phyloP scores from a whole-genome alignment of 2,888 invertebrate species.

The Amitus sp. region DNA sequence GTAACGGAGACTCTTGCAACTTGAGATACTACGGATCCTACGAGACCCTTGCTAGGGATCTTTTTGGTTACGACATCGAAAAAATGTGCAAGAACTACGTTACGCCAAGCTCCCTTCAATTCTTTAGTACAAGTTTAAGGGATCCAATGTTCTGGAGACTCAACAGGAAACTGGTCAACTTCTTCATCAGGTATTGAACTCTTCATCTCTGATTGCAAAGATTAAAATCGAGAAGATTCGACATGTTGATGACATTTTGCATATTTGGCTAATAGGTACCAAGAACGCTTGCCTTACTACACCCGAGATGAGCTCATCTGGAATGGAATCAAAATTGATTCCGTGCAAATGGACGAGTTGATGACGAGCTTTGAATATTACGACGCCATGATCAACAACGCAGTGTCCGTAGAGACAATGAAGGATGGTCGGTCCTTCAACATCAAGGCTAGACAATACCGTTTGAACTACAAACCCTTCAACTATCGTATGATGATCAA shows the following conservation, averaged over 20 bases:
- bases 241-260: background rate
- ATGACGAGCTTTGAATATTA: slow-evolving; percentile 76
- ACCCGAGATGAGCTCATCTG: slow-evolving; percentile 70
- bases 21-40: slow-evolving; percentile 69
- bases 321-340: slow-evolving; percentile 72
- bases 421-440: slow-evolving; percentile 66
- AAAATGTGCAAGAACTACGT: slow-evolving; percentile 64
- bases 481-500: slow-evolving; percentile 71
- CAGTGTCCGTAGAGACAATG: slow-evolving; percentile 67
- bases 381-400: slow-evolving; percentile 73
- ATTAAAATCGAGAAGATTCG: background rate
- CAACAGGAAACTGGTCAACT: slow-evolving; percentile 72
- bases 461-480: slow-evolving; percentile 78
- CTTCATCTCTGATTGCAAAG: background rate
- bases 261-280: slow-evolving; percentile 65
- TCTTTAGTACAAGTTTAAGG: slow-evolving; percentile 74
- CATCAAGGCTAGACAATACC: slow-evolving; percentile 73
- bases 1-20: slow-evolving; percentile 66
- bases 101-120: slow-evolving; percentile 73
- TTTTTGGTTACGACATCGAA: slow-evolving; percentile 63
- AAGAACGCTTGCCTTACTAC: slow-evolving; percentile 70
- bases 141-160: slow-evolving; percentile 79
- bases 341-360: slow-evolving; percentile 74
- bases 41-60: slow-evolving; percentile 69
- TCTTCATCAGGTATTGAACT: slow-evolving; percentile 58